phyloP scores from a whole-genome alignment of 2,888 invertebrate species.

The Malthinus flaveolus region DNA sequence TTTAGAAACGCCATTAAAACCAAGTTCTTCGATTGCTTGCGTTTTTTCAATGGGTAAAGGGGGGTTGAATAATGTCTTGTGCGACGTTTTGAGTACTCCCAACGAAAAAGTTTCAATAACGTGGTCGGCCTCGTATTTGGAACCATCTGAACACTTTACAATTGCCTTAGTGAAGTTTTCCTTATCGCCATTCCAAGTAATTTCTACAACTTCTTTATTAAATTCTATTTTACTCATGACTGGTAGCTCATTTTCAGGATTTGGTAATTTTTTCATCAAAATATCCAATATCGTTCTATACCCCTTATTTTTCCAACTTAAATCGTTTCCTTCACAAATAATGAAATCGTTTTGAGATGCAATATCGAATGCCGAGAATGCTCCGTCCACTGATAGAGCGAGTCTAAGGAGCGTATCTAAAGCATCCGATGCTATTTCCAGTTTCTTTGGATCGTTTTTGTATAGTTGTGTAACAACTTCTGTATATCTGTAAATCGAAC shows the following conservation, averaged over 20 bases:
- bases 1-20: constrained; percentile 67
- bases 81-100: constrained; percentile 65
- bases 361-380: constrained; percentile 67
- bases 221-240: constrained; percentile 44
- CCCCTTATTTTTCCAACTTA: constrained; percentile 75
- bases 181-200: constrained; percentile 36
- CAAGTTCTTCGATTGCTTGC: constrained; percentile 58
- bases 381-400: constrained; percentile 46
- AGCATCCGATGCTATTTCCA: not conserved
- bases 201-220: constrained; percentile 43
- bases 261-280: constrained; percentile 56
- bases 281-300: constrained; percentile 68
- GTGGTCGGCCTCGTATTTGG: constrained; percentile 58
- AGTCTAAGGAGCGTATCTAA: not conserved
- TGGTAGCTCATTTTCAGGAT: constrained; percentile 36
- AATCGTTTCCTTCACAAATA: not conserved
- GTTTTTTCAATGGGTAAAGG: constrained; percentile 57
- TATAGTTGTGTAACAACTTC: not conserved
- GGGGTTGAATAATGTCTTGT: constrained; percentile 59
- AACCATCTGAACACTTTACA: constrained; percentile 57
- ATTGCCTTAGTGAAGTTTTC: not conserved
- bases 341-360: constrained; percentile 69
- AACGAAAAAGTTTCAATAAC: constrained; percentile 69
- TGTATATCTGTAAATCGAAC: not conserved
- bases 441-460: not conserved